Percentiles rank a stretch among this genome's conserved stretches.
Conservation (phyloP, 2,113 vertebrate genomes). For the Pionites leucogaster region DNA sequence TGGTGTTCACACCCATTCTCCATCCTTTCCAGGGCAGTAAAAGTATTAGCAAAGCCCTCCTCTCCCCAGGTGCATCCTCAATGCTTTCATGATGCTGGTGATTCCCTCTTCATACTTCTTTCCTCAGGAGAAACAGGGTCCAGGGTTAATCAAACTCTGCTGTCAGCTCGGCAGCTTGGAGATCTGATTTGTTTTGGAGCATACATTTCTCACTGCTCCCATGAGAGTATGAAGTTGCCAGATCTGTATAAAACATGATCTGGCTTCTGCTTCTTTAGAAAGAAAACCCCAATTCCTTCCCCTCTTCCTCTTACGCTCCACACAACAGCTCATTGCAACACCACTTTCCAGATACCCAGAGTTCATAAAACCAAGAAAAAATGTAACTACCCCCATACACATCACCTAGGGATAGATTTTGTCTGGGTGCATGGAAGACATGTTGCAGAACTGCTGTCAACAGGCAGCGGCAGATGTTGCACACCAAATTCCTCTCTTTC, state of each 20-base stretch:
- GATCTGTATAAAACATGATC: background rate
- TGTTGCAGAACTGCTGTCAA: background rate
- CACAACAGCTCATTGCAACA: background rate
- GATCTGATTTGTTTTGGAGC: background rate
- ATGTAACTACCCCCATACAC: fast-evolving
- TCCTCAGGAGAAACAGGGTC: background rate
- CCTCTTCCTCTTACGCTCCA: background rate
- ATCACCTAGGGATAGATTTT: background rate
- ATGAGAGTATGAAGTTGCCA: background rate
- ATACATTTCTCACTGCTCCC: background rate
- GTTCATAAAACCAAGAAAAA: background rate
- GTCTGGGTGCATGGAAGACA: background rate
- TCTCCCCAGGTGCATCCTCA: background rate
- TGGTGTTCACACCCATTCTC: background rate
- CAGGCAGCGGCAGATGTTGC: background rate
- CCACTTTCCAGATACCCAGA: background rate
- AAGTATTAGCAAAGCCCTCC: background rate
- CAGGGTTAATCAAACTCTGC: conserved; percentile 17
- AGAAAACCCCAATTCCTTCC: background rate
- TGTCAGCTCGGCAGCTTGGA: background rate
- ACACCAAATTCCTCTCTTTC: background rate
- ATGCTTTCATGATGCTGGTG: background rate
- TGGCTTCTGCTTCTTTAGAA: background rate
- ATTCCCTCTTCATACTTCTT: background rate
- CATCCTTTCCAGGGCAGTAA: background rate